Conservation (phyloP, 92 coral and sea anemone species). For the Porites cylindrica region DNA sequence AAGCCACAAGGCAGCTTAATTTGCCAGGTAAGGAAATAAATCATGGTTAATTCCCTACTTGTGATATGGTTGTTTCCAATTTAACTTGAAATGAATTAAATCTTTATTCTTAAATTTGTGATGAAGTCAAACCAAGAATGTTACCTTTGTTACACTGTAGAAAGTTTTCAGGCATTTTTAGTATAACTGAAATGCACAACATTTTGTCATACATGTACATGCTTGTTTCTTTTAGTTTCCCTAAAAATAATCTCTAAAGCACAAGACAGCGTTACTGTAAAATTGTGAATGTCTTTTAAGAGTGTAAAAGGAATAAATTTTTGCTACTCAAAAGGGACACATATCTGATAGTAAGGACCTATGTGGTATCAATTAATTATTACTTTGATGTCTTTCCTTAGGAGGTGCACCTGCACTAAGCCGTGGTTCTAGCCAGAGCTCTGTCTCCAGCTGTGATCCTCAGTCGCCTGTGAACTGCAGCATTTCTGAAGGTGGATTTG, state of each 20-base stretch:
- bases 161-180: no score
- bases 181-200: no score
- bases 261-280: no score
- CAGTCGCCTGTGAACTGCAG: neutral
- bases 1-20: neutral
- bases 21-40: constrained; percentile 3
- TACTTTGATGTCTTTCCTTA: neutral
- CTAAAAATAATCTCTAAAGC: no score
- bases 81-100: neutral
- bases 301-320: no score
- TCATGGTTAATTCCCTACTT: neutral
- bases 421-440: constrained; percentile 19
- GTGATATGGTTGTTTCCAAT: neutral
- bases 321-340: no score
- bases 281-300: no score
- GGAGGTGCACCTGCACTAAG: neutral
- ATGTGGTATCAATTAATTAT: neutral
- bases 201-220: no score
- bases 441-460: constrained; percentile 18
- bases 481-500: constrained; percentile 3
- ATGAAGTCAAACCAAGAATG: no score
- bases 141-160: no score
- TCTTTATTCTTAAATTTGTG: neutral
- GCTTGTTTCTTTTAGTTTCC: no score
- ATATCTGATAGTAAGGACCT: no score